A percentile compares a stretch with the other conserved stretches of the same genome.
Evolutionary conservation across 2,888 invertebrate species (phyloP).

Genomic region (Ypsolopha scabrella): DNA sequence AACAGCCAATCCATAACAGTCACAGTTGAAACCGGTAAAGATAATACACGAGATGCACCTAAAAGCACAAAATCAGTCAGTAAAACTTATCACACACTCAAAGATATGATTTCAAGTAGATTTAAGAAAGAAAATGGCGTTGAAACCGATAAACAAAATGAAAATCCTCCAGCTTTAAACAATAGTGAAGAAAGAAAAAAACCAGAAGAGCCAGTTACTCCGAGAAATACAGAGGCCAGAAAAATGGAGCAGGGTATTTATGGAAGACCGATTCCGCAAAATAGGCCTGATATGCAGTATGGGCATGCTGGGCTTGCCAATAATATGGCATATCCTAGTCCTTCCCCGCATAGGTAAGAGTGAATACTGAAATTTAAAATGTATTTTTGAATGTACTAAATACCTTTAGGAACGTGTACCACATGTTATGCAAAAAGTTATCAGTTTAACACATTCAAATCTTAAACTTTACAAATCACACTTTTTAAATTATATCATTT

Average conservation of each 20-base stretch:
- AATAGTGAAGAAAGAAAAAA: constrained; percentile 72
- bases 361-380: too few relatives aligned
- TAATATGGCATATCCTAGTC: constrained; percentile 55
- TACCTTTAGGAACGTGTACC: too few relatives aligned
- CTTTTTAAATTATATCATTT: too few relatives aligned
- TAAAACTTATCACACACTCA: constrained; percentile 84
- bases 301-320: constrained; percentile 41
- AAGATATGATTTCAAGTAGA: constrained; percentile 85
- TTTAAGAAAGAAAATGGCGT: constrained; percentile 75
- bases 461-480: too few relatives aligned
- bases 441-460: too few relatives aligned
- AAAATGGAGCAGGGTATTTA: constrained; percentile 73
- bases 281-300: constrained; percentile 58
- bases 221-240: constrained; percentile 52
- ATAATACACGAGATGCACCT: constrained; percentile 65
- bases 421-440: too few relatives aligned
- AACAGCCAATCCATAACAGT: constrained; percentile 65
- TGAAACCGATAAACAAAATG: constrained; percentile 64
- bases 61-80: constrained; percentile 76
- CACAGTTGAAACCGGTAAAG: constrained; percentile 72
- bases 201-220: constrained; percentile 53
- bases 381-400: too few relatives aligned
- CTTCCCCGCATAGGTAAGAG: constrained; percentile 56
- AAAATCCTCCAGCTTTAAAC: constrained; percentile 67
- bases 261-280: constrained; percentile 69